Base-by-base conservation (phyloP, 1,140 invertebrate species). In the Formica selysi region DNA sequence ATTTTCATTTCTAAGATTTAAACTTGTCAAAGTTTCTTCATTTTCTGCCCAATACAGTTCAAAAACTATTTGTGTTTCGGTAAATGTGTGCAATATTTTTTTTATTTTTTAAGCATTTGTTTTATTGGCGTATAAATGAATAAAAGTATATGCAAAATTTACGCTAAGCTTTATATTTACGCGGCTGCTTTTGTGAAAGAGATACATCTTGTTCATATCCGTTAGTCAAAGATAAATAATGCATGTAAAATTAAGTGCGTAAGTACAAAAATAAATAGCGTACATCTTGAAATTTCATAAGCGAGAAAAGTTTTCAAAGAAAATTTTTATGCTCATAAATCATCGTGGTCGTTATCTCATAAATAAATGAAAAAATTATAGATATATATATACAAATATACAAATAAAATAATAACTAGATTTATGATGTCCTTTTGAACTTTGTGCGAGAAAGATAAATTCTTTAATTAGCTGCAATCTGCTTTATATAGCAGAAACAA, bases 391-490 rank as follows among this genome's bases (percentile, higher is more conserved):
- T 19, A 13, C 11, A 48, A 48, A 51, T 16, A 51, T 22, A 73
- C 16, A 32, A 57, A 36, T 73, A 54, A 51, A 4, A 51, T 51
- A 32, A 6, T 32, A 74, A n/a, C 11, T 74, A 36, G 32, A 74
- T 57, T 57, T 8, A 6, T 54, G 29, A 36, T 4, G 19, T 22
- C 38, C n/a, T 6, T 54, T 32, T 57, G 29, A 74, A 57, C 19
- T 74, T 74, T 74, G 48, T 29, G 19, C 57, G 11, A 74, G 16
- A 71, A 71, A 71, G 29, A 16, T 51, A 71, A 71, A 38, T 48
- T 32, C 8, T 68, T 22, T 41, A 71, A 71, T 71, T 71, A 70
- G 41, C 26, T 48, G 13, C 26, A 48, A 48, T 70, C 6, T 70
- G 4, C 6, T 70, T 70, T 26, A 16, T 48, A 48, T 48, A 70